phyloP scores from a whole-genome alignment of 2,888 invertebrate genomes.

The Reticulitermes lucifugus region DNA sequence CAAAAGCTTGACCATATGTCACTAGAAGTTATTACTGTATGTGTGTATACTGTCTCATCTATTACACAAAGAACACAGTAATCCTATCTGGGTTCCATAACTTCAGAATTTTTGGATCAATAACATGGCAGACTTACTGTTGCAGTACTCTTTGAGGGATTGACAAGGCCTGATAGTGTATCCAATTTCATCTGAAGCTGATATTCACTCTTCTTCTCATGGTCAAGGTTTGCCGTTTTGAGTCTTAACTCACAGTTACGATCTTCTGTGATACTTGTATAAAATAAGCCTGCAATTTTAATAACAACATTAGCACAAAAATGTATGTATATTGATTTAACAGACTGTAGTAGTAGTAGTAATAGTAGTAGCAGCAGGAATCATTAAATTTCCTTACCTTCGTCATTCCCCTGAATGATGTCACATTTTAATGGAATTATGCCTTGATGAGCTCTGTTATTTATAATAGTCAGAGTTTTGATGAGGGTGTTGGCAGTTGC shows the following conservation, averaged over 20 bases:
- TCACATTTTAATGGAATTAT: constrained; percentile 80
- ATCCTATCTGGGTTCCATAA: too few species aligned
- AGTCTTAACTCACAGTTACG: constrained; percentile 86
- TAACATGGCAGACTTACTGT: constrained; percentile 60
- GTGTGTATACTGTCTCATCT: too few species aligned
- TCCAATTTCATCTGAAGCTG: constrained; percentile 80
- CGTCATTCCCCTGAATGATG: constrained; percentile 81
- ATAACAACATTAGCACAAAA: neutral
- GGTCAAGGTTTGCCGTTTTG: constrained; percentile 64
- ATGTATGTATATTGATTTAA: neutral
- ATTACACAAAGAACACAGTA: too few species aligned
- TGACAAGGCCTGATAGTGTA: constrained; percentile 84
- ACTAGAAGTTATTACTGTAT: too few species aligned
- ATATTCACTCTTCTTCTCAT: constrained; percentile 60
- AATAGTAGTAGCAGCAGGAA: neutral
- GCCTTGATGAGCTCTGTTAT: constrained; percentile 75
- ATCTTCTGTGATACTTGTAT: constrained; percentile 75
- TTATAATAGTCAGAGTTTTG: constrained; percentile 79
- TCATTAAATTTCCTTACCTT: constrained; percentile 66
- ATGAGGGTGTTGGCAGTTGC: constrained; percentile 74
- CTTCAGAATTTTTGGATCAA: too few species aligned
- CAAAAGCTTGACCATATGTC: too few species aligned
- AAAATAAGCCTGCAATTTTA: constrained; percentile 23
- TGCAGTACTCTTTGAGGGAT: constrained; percentile 79
- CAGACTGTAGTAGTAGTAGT: neutral